phyloP scores from a whole-genome alignment of 2,113 vertebrate genomes.

The Syngnathoides biaculeatus region DNA sequence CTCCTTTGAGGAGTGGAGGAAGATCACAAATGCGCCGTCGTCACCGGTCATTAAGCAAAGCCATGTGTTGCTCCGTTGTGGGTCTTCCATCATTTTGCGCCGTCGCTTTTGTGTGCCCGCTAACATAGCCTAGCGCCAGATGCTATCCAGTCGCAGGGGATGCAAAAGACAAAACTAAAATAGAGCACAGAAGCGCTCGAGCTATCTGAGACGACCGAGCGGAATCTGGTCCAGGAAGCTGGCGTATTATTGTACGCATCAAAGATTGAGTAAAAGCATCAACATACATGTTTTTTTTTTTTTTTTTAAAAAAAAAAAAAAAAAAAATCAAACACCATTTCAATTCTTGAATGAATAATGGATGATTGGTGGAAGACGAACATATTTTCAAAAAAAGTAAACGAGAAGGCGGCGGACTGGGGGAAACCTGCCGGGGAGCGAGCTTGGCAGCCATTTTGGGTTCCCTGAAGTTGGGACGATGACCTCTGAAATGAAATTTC shows the following conservation, averaged over 20 bases:
- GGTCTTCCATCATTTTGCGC: not conserved
- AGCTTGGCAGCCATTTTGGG: too few species aligned
- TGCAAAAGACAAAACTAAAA: constrained; percentile 17
- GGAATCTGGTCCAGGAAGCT: not conserved
- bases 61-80: constrained; percentile 13
- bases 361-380: too few species aligned
- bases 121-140: not conserved
- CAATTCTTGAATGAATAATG: not conserved
- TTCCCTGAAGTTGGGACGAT: too few species aligned
- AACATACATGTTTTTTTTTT: not conserved
- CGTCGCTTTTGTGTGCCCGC: constrained; percentile 1
- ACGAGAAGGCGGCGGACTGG: too few species aligned
- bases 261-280: not conserved
- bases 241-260: too few species aligned
- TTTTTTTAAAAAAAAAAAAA: too few species aligned
- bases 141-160: not conserved
- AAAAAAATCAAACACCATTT: not conserved
- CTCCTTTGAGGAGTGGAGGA: constrained; percentile 28
- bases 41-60: constrained; percentile 69
- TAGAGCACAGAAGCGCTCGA: constrained; percentile 11
- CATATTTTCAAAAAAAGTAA: too few species aligned
- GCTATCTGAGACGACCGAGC: not conserved
- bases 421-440: too few species aligned
- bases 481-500: too few species aligned
- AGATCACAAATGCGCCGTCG: constrained; percentile 66